Base-by-base conservation (phyloP, 2,113 vertebrate species). In the Heterocephalus glaber region DNA sequence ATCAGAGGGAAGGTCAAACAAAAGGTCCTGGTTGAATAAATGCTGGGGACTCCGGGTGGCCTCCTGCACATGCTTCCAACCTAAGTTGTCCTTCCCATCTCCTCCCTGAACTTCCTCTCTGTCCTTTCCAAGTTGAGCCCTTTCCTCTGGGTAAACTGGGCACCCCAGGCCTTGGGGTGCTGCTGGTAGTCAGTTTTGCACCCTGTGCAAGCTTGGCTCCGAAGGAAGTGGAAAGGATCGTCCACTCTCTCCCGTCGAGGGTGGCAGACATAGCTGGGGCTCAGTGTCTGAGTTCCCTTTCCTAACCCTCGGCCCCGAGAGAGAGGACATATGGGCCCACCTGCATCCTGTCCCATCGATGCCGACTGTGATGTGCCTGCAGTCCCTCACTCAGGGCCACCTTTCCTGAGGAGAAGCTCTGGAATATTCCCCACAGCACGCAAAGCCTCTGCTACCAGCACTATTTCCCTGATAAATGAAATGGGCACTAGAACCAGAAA, bases 11-110 rank as follows among this genome's bases (percentile, higher is more conserved):
- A 90, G 54, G 44, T 60, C n/a, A 77, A 79, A 66, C 38, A 13
- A 76, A 77, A 24, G 38, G 66, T 83, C 56, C 30, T 33, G 60
- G 22, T 24, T 63, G 79, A 79, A 47, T 1, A 33, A 88, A 33
- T 12, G 6, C 33, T 82, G 47, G n/a, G 66, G 11, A 8, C 3
- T 33, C n/a, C 33, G 68, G 41, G n/a, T 58, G 20, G 13, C 35
- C 35, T 30, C 56, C 14, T 44, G 41, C 30, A 76, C 14, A 63
- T 14, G 20, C 13, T 26, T n/a, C 35, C 22, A 58, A 26, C 28
- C 1, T 17, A 33, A 5, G 19, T 0, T 38, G 16, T n/a, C 14
- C 12, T 84, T 81, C 20, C 26, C 0, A 4, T 14, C 17, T 35
- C 81, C 44, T 77, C 17, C 54, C 19, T 52, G 58, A 88, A 54